Base-by-base conservation (phyloP, 2,113 vertebrate species). In the Tylochromis polylepis region DNA sequence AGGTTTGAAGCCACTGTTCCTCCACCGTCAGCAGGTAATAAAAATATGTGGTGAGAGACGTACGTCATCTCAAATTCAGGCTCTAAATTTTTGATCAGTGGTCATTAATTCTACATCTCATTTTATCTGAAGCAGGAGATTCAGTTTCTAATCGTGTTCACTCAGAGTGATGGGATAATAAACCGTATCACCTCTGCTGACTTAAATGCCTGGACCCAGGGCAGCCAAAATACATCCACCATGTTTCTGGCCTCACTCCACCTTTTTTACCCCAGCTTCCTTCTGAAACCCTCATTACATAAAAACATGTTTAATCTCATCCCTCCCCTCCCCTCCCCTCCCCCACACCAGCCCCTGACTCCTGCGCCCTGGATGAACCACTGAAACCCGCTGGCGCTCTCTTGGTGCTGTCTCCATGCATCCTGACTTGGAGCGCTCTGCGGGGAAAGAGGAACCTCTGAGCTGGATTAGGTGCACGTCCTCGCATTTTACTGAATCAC, bases 281-380 rank as follows among this genome's bases (percentile, higher is more conserved):
- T 88, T 91, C 84, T 78, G 78, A 92, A 92, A 93, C 85, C 59
- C 83, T 93, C 93, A 95, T 95, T 94, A 95, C 90, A 94, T 94
- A 95, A 95, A 95, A 94, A 92, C 89, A 92, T 85, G 89, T 88
- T 92, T 95, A 95, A 95, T 94, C 93, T 93, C 67, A 77, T 67
- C 24, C 59, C 53, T 88, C 84, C 91, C 88, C 84, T 90, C 92
- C 24, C 59, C 53, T 88, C 84, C 91, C 88, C 84, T 90, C 92
- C 91, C 93, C 91, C 86, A 81, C 85, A 20, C 34, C 85, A 75
- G 85, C 72, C 86, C 75, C 79, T 85, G 43, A 83, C 92, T 89
- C 65, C 87, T 85, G 88, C 84, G 89, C 85, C 90, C 90, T 79
- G 70, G 82, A 87, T 94, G 93, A 91, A 94, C 85, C 65, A 80